Evolutionary conservation across 2,797 vertebrate species (phyloP).

Genomic region (Choloepus didactylus): DNA sequence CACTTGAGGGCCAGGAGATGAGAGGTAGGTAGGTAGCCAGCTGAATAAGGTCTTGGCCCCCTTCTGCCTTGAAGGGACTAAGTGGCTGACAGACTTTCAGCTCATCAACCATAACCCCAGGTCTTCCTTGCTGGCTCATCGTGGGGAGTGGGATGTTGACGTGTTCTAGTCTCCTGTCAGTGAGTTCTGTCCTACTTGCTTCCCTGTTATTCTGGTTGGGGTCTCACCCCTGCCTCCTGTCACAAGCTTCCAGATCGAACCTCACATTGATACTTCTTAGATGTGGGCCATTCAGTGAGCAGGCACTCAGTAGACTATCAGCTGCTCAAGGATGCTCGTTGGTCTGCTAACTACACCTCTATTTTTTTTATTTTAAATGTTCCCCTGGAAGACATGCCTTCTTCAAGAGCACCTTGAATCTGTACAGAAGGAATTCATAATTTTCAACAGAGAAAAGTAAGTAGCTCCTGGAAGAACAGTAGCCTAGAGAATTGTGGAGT

Average conservation of each 20-base stretch:
- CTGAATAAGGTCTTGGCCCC: background rate
- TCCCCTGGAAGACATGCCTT: slow-evolving; percentile 90
- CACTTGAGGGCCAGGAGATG: background rate
- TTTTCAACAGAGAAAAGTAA: slow-evolving; percentile 99
- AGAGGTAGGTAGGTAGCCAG: background rate
- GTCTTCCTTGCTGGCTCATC: background rate
- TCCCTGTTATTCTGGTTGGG: background rate
- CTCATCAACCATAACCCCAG: background rate
- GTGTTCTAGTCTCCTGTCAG: background rate
- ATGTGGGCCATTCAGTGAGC: background rate
- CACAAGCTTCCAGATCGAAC: background rate
- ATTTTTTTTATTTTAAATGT: background rate
- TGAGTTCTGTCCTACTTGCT: background rate
- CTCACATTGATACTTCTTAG: background rate
- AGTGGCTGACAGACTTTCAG: background rate
- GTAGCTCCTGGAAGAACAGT: slow-evolving; percentile 67
- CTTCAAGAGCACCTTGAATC: slow-evolving; percentile 95
- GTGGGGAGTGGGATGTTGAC: background rate
- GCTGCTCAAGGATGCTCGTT: background rate
- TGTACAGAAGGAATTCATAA: slow-evolving; percentile 96
- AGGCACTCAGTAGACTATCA: background rate
- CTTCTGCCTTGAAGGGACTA: background rate
- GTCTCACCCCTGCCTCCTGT: background rate
- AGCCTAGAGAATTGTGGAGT: background rate
- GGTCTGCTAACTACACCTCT: background rate